These are phyloP conservation scores for Melanotaenia boesemani DNA, from an alignment of 2,797 vertebrate genomes.

Conservation along the genomic window DNA sequence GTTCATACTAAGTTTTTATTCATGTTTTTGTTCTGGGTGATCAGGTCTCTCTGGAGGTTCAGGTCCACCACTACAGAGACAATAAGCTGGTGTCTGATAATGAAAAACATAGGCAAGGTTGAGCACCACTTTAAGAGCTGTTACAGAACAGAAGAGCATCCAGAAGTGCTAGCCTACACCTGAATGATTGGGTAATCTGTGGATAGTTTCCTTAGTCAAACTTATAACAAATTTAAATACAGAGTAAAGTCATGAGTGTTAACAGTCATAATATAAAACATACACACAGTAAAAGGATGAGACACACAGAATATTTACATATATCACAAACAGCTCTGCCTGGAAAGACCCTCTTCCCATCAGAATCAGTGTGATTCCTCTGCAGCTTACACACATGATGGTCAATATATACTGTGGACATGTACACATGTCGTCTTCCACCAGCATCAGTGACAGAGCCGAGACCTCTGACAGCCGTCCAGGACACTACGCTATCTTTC, in stretches of 20 bases:
- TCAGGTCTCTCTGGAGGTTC: background rate
- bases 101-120: constrained; percentile 21
- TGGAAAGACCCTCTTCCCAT: background rate
- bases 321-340: constrained; percentile 71
- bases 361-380: constrained; percentile 10
- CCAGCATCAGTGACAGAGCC: constrained; percentile 4
- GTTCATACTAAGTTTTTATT: background rate
- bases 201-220: constrained; percentile 47
- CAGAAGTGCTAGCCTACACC: constrained; percentile 33
- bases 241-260: constrained; percentile 72
- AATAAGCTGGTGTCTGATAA: background rate
- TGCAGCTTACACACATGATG: constrained; percentile 45
- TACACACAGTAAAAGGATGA: constrained; percentile 75
- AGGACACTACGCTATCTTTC: background rate
- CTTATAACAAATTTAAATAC: constrained; percentile 61
- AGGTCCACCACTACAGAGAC: background rate
- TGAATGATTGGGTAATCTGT: constrained; percentile 35
- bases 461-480: constrained; percentile 8
- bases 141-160: constrained; percentile 9
- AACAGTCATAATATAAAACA: constrained; percentile 80
- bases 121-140: constrained; percentile 15
- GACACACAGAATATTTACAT: constrained; percentile 79
- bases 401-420: constrained; percentile 49
- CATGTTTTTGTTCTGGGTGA: background rate
- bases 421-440: constrained; percentile 28